These are phyloP conservation scores for Parnassius smintheus DNA, from an alignment of 2,888 invertebrate genomes.

Conservation along the genomic window DNA sequence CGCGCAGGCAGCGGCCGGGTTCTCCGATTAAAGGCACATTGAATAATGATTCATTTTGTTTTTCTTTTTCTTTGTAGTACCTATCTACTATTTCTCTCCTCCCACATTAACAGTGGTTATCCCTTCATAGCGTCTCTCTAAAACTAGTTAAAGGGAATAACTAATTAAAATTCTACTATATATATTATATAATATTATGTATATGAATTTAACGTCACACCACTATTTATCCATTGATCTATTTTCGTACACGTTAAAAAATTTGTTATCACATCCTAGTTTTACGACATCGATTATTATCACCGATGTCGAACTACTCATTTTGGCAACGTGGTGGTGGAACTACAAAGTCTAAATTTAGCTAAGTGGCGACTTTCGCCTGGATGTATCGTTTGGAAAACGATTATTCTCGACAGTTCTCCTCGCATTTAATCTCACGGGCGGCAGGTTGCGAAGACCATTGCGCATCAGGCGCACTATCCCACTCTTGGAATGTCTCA, in stretches of 20 bases:
- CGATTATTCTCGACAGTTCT: constrained; percentile 59
- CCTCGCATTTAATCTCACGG: constrained; percentile 75
- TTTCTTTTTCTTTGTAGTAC: constrained; percentile 63
- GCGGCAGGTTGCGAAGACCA: constrained; percentile 64
- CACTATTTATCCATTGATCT: constrained; percentile 64
- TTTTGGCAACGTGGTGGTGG: constrained; percentile 80
- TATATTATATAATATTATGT: constrained; percentile 47
- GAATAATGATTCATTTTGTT: constrained; percentile 70
- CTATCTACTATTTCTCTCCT: constrained; percentile 56
- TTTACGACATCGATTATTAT: constrained; percentile 64
- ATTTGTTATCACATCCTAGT: constrained; percentile 73
- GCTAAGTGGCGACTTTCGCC: constrained; percentile 64
- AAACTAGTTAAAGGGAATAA: constrained; percentile 62
- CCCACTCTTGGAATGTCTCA: constrained; percentile 72
- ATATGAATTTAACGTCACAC: constrained; percentile 73
- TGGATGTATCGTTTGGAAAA: constrained; percentile 59
- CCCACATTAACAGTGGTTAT: constrained; percentile 50
- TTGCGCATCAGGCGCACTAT: constrained; percentile 59
- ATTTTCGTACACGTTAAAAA: constrained; percentile 64
- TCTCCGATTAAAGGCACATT: constrained; percentile 80
- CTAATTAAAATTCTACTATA: constrained; percentile 39
- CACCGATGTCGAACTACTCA: constrained; percentile 53
- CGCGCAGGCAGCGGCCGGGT: constrained; percentile 66
- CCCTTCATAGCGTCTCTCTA: constrained; percentile 59
- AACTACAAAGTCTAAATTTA: constrained; percentile 72